phyloP scores from a whole-genome alignment of 2,797 vertebrate genomes.

The Silurus lanzhouensis region DNA sequence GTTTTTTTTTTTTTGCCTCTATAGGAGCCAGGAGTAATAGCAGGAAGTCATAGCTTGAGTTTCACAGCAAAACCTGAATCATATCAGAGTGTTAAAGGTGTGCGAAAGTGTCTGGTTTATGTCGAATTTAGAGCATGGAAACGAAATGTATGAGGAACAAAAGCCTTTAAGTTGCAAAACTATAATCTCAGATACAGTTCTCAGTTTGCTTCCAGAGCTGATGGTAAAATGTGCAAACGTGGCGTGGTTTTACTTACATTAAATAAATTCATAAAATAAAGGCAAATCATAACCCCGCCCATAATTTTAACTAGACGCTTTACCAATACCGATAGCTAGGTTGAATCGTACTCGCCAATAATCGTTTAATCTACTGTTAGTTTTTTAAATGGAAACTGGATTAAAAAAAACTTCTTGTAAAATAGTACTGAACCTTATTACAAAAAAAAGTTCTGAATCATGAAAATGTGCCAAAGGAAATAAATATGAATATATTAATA shows the following conservation, averaged over 20 bases:
- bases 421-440: too few species aligned
- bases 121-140: neutral
- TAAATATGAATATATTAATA: too few species aligned
- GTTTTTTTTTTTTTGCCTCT: neutral
- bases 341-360: too few species aligned
- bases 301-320: neutral
- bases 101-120: neutral
- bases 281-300: neutral
- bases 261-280: neutral
- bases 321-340: too few species aligned
- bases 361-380: too few species aligned
- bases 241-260: too few species aligned
- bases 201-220: neutral
- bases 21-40: neutral
- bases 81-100: constrained; percentile 8
- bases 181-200: neutral
- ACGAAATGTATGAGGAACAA: neutral
- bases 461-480: too few species aligned
- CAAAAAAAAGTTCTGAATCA: too few species aligned
- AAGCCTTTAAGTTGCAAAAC: neutral
- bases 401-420: too few species aligned
- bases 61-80: constrained; percentile 17
- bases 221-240: too few species aligned
- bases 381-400: too few species aligned
- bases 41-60: constrained; percentile 2